Percentiles rank a stretch among this genome's conserved stretches.
Evolutionary conservation across 2,797 vertebrate species (phyloP).

Genomic region (Sebastes alutus): DNA sequence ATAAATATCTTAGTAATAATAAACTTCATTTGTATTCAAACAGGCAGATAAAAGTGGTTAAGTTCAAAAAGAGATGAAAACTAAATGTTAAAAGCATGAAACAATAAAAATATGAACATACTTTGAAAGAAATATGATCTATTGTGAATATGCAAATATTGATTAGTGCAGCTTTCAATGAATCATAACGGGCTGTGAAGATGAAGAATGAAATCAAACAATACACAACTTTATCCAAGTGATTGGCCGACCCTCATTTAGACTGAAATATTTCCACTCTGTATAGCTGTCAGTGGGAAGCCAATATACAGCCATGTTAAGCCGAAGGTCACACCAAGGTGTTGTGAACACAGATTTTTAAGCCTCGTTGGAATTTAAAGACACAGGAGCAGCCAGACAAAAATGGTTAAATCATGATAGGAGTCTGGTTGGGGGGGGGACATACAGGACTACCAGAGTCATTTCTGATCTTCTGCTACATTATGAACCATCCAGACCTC

Average conservation of each 20-base stretch:
- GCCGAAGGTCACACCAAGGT: not conserved
- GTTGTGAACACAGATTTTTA: conserved; percentile 18
- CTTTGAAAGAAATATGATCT: not conserved
- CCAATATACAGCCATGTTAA: not conserved
- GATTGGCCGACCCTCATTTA: not conserved
- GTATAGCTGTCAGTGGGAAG: not conserved
- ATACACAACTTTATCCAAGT: not conserved
- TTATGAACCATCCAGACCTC: no score
- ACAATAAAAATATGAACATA: no score
- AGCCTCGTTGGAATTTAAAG: conserved; percentile 7
- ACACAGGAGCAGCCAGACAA: not conserved
- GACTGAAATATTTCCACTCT: not conserved
- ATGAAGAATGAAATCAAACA: not conserved
- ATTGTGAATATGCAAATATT: not conserved
- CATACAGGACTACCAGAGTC: not conserved
- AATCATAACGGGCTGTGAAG: not conserved
- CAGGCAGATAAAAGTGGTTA: no score
- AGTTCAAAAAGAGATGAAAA: not conserved
- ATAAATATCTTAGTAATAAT: not conserved
- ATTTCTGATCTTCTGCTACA: not conserved
- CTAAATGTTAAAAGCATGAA: no score
- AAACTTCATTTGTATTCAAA: not conserved
- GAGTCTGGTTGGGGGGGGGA: not conserved
- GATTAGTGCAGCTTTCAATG: not conserved
- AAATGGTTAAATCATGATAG: not conserved